Evolutionary conservation across 2,797 vertebrate genomes (phyloP).

Genomic region (Myotis daubentonii): DNA sequence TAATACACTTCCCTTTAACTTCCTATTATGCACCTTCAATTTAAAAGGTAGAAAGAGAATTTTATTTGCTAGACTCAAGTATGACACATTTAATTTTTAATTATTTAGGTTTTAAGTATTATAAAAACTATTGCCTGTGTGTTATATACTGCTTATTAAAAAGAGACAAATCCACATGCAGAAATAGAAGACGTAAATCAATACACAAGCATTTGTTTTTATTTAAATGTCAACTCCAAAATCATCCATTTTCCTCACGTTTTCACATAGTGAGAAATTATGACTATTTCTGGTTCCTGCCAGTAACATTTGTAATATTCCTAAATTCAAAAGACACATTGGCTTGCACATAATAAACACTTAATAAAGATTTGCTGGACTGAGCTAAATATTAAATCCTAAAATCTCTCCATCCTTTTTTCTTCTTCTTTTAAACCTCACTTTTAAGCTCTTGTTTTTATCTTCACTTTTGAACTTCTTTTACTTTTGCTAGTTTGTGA

Average conservation of each 20-base stretch:
- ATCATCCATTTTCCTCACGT: neutral
- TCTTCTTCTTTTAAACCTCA: neutral
- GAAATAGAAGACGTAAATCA: neutral
- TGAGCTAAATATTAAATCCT: neutral
- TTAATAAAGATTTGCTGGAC: neutral
- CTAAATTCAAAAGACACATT: neutral
- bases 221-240: constrained; percentile 27
- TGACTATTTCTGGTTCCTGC: neutral
- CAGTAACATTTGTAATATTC: neutral
- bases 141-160: neutral
- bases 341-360: neutral
- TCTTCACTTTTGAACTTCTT: neutral
- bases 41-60: constrained; percentile 52
- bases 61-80: constrained; percentile 27
- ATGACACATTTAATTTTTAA: neutral
- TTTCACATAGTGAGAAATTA: neutral
- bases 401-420: neutral
- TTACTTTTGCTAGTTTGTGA: neutral
- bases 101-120: constrained; percentile 11
- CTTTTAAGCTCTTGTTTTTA: neutral
- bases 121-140: neutral
- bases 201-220: neutral
- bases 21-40: constrained; percentile 3
- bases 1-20: constrained; percentile 4
- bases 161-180: neutral